Percentiles rank a stretch among this genome's conserved stretches.
Evolutionary conservation across 2,113 vertebrate species (phyloP).

Genomic region (rabbit (Oryctolagus cuniculus)): DNA sequence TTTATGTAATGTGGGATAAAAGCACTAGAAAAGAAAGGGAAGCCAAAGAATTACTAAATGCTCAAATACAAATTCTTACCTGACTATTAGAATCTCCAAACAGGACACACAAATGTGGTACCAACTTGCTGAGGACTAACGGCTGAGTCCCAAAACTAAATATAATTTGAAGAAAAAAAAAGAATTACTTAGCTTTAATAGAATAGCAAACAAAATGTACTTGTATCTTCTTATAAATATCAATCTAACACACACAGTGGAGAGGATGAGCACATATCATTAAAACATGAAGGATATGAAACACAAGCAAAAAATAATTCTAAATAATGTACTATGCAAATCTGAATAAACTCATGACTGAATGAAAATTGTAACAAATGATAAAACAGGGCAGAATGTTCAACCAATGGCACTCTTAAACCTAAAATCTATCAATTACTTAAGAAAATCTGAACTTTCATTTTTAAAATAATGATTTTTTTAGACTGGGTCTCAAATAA

Average conservation of each 20-base stretch:
- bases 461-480: slow-evolving; percentile 45
- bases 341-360: not conserved
- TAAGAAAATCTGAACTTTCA: slow-evolving; percentile 60
- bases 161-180: slow-evolving; percentile 52
- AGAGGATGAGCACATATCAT: slow-evolving; percentile 34
- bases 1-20: slow-evolving; percentile 28
- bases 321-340: slow-evolving; percentile 54
- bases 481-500: slow-evolving; percentile 56
- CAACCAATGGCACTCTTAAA: slow-evolving; percentile 61
- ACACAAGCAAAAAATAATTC: slow-evolving; percentile 63
- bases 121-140: slow-evolving; percentile 95
- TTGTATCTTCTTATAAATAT: slow-evolving; percentile 38
- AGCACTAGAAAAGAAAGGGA: not conserved
- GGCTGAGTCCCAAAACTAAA: slow-evolving; percentile 92
- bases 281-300: slow-evolving; percentile 56
- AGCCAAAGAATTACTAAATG: not conserved
- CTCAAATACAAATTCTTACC: slow-evolving; percentile 87
- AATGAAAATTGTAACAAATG: slow-evolving; percentile 61
- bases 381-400: slow-evolving; percentile 54
- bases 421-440: slow-evolving; percentile 10
- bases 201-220: slow-evolving; percentile 49
- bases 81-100: slow-evolving; percentile 96
- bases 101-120: slow-evolving; percentile 94
- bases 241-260: slow-evolving; percentile 41
- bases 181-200: slow-evolving; percentile 67